Evolutionary conservation across 30 jellyfish, hydroid and myxozoan genomes (phyloP).

Genomic region (Pseudorhiza aurosa): DNA sequence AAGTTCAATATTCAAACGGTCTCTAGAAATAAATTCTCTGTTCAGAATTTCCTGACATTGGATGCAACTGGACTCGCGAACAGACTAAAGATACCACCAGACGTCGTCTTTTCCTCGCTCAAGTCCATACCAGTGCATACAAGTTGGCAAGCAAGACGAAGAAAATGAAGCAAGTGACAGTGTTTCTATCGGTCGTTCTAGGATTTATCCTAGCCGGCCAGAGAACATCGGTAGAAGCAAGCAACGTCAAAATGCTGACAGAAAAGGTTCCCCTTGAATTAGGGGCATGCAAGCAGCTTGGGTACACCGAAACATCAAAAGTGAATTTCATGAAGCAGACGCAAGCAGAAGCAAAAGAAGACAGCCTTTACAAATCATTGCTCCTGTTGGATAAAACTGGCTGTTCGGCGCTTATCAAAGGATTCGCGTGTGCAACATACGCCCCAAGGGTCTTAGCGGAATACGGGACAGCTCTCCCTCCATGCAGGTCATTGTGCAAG

Average conservation of each 20-base stretch:
- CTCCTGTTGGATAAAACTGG: not conserved
- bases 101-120: no score
- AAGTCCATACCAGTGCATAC: no score
- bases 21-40: no score
- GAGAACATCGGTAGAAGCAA: not conserved
- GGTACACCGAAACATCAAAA: not conserved
- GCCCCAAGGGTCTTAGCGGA: not conserved
- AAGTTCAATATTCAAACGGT: no score
- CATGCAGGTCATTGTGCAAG: not conserved
- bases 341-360: not conserved
- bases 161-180: no score
- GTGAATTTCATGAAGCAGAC: not conserved
- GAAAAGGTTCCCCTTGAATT: not conserved
- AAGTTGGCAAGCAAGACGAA: no score
- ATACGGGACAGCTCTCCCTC: not conserved
- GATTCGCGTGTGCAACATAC: not conserved
- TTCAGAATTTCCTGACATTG: no score
- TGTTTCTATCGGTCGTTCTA: no score
- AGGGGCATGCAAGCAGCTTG: not conserved
- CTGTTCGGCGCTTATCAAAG: not conserved
- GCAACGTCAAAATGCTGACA: not conserved
- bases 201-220: no score
- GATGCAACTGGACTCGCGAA: no score
- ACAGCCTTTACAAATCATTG: not conserved
- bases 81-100: no score